Evolutionary conservation across 2,113 vertebrate species (phyloP).

Genomic region (Crotophaga sulcirostris): DNA sequence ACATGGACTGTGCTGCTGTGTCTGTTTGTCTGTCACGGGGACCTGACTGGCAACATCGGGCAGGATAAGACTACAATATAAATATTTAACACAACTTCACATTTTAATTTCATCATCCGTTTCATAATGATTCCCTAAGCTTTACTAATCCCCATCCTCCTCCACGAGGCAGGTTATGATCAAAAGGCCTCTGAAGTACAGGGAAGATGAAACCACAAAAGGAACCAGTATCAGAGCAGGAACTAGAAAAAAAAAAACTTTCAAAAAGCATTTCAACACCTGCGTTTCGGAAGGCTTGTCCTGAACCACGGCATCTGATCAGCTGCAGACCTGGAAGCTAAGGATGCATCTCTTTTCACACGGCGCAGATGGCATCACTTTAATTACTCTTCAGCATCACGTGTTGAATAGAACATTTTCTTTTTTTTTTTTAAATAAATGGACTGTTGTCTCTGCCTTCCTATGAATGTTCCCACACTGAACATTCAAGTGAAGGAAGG

Average conservation of each 20-base stretch:
- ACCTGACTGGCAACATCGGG: background rate
- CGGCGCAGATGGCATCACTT: slow-evolving; percentile 52
- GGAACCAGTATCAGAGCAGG: background rate
- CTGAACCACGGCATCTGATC: background rate
- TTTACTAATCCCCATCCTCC: background rate
- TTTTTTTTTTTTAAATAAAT: background rate
- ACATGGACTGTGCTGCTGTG: fast-evolving
- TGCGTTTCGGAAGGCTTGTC: background rate
- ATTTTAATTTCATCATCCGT: background rate
- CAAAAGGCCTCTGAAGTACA: background rate
- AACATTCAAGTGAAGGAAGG: background rate
- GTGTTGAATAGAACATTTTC: background rate
- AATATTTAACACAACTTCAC: background rate
- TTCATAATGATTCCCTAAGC: background rate
- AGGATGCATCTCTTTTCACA: slow-evolving; percentile 34
- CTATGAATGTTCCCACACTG: background rate
- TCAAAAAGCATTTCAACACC: background rate
- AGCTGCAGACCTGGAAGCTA: slow-evolving; percentile 42
- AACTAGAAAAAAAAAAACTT: background rate
- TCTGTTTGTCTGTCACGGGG: background rate
- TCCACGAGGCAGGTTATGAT: background rate
- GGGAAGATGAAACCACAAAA: background rate
- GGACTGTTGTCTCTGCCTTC: background rate
- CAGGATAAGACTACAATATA: background rate
- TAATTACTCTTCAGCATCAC: slow-evolving; percentile 39